Evolutionary conservation across 1,140 invertebrate genomes (phyloP).

Genomic region (Proales similis): DNA sequence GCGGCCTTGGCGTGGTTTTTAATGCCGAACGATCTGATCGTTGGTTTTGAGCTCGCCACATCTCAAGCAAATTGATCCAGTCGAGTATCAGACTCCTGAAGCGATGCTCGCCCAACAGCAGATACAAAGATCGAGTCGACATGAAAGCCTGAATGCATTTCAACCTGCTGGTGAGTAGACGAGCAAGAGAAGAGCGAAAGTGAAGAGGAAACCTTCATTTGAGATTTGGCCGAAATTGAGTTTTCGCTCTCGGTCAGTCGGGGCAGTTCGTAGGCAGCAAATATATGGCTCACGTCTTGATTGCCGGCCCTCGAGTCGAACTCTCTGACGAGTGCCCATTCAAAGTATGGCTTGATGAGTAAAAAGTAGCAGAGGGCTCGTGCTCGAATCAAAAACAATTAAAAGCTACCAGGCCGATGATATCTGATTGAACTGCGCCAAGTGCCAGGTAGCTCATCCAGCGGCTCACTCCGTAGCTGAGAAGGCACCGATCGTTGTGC

Average conservation of each 20-base stretch:
- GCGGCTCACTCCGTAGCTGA: constrained; percentile 2
- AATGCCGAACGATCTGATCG: not conserved
- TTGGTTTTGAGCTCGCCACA: not conserved
- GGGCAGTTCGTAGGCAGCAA: constrained; percentile 24
- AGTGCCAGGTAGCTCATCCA: constrained; percentile 31
- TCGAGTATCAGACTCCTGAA: constrained; percentile 11
- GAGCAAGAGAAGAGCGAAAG: not conserved
- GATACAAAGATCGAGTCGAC: not conserved
- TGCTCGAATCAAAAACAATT: not conserved
- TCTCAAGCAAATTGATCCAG: constrained; percentile 3
- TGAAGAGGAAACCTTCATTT: constrained; percentile 3
- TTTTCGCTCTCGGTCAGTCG: constrained; percentile 9
- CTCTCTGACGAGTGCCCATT: constrained; percentile 31
- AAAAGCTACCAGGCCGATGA: constrained; percentile 19
- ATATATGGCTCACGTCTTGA: constrained; percentile 30
- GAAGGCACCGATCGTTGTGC: constrained; percentile 11
- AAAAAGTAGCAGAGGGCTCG: not conserved
- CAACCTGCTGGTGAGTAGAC: not conserved
- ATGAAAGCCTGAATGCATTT: not conserved
- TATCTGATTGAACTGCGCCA: not conserved
- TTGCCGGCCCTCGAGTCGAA: constrained; percentile 33
- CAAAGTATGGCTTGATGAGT: constrained; percentile 8
- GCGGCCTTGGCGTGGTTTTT: not conserved
- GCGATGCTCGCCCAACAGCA: constrained; percentile 4
- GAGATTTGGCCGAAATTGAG: constrained; percentile 11